Evolutionary conservation across 1,140 invertebrate species (phyloP).

Genomic region (Metaphire vulgaris): DNA sequence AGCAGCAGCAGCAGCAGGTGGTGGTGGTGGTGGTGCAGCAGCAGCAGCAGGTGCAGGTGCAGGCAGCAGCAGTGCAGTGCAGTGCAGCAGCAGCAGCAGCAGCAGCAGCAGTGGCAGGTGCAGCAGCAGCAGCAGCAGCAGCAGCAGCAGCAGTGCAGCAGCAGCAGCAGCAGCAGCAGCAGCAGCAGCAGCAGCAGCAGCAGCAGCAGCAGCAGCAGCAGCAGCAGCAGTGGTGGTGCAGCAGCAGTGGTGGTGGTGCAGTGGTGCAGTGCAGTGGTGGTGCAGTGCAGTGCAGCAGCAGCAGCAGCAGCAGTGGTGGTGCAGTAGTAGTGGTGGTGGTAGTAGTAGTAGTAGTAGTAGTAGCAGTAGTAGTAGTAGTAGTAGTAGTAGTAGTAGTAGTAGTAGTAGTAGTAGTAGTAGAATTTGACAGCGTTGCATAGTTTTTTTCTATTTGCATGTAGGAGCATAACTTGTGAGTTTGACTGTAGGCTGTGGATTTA

Average conservation of each 20-base stretch:
- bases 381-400: neutral
- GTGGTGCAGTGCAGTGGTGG: neutral
- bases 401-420: no score
- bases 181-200: conserved; percentile 8
- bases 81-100: no score
- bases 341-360: conserved; percentile 9
- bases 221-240: conserved; percentile 8
- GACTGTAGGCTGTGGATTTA: no score
- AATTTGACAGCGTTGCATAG: no score
- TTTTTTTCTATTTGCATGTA: neutral
- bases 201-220: conserved; percentile 8
- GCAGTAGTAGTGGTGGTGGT: conserved; percentile 8
- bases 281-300: neutral
- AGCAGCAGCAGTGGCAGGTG: no score
- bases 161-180: no score
- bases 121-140: no score
- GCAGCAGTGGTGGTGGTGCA: conserved; percentile 1
- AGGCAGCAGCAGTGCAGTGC: no score
- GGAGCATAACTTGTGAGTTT: no score
- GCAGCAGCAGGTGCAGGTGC: no score
- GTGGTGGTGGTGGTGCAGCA: no score
- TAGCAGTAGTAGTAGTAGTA: conserved; percentile 9
- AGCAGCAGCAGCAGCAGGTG: neutral
- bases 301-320: conserved; percentile 8
- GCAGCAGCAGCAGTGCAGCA: no score